These are phyloP conservation scores for Ophraella communa DNA, from an alignment of 2,888 invertebrate species.

Conservation along the genomic window DNA sequence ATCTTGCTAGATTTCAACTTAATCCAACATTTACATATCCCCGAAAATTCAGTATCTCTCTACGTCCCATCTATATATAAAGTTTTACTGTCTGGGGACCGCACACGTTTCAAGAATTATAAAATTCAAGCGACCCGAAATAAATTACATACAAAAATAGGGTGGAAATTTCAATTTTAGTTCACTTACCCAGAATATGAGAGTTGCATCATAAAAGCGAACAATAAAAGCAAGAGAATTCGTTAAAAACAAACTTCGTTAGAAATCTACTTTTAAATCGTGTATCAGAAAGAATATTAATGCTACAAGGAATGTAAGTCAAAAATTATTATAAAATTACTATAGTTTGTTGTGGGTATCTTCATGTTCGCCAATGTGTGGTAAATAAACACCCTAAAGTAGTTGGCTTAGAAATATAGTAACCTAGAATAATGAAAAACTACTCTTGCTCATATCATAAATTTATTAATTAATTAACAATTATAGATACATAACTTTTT, in stretches of 20 bases:
- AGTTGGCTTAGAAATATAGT: no score
- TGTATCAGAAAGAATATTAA: no score
- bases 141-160: conserved; percentile 10
- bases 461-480: no score
- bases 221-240: not conserved
- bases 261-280: no score
- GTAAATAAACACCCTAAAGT: no score
- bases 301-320: no score
- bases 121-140: conserved; percentile 12
- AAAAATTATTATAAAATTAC: no score
- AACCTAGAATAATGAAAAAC: no score
- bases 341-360: no score
- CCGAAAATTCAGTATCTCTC: conserved; percentile 6
- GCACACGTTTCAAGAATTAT: conserved; percentile 13
- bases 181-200: conserved; percentile 20
- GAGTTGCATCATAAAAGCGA: conserved; percentile 13
- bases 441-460: no score
- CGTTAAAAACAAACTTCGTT: not conserved
- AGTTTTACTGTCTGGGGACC: conserved; percentile 11
- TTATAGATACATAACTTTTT: no score
- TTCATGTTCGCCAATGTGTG: no score
- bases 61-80: conserved; percentile 15
- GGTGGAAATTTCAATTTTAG: conserved; percentile 29
- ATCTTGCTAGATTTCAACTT: conserved; percentile 21
- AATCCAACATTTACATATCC: conserved; percentile 25